Evolutionary conservation across 2,113 vertebrate genomes (phyloP).

Genomic region (Tinamus guttatus): DNA sequence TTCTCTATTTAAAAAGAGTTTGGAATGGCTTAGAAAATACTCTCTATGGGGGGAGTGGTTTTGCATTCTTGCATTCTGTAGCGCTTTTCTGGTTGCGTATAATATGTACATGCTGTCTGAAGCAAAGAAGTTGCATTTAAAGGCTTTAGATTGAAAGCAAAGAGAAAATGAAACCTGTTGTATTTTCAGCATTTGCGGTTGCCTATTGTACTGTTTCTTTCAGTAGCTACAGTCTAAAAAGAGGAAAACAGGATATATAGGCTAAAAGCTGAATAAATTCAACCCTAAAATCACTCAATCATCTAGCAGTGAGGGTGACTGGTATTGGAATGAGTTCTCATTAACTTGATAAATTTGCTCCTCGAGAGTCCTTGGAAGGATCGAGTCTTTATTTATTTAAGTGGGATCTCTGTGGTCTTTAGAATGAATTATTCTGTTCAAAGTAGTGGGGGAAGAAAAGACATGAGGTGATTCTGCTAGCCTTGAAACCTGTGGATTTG

Average conservation of each 20-base stretch:
- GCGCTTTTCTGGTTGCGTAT: not conserved
- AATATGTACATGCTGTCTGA: too few relatives aligned
- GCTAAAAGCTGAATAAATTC: not conserved
- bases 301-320: not conserved
- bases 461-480: not conserved
- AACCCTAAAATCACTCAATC: not conserved
- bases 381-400: not conserved
- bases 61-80: not conserved
- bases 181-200: not conserved
- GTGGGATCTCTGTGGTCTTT: not conserved
- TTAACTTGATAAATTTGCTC: not conserved
- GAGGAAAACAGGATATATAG: not conserved
- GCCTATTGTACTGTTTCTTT: not conserved
- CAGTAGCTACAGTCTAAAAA: not conserved
- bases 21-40: not conserved
- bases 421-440: not conserved
- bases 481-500: not conserved
- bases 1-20: not conserved
- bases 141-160: not conserved
- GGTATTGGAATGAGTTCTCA: not conserved
- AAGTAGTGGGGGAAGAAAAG: not conserved
- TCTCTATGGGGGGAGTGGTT: not conserved
- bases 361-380: not conserved
- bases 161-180: not conserved
- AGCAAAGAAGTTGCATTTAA: not conserved